phyloP scores from a whole-genome alignment of 2,888 invertebrate species.

The Tipula helvola region DNA sequence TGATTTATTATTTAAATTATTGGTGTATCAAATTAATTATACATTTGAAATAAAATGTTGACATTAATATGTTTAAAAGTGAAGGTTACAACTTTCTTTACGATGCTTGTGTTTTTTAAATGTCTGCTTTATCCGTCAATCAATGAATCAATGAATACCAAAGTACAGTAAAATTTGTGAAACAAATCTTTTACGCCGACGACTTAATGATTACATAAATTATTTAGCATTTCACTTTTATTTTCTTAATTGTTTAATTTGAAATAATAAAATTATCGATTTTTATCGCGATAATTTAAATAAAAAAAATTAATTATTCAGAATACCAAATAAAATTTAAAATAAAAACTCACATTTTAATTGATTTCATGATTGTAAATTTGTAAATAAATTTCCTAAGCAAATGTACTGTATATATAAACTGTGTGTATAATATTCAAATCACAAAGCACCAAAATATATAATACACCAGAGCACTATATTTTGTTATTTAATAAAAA shows the following conservation, averaged over 20 bases:
- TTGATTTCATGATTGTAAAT: background rate
- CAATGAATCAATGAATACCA: background rate
- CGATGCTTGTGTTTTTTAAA: background rate
- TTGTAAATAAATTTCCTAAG: background rate
- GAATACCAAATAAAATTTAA: background rate
- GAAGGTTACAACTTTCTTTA: background rate
- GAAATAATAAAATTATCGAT: background rate
- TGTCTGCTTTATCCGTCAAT: background rate
- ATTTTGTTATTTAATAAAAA: background rate
- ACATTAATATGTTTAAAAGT: background rate
- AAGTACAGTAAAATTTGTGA: background rate
- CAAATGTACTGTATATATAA: background rate
- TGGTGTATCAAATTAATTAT: background rate
- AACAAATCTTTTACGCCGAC: background rate
- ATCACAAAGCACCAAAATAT: background rate
- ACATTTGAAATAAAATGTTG: background rate
- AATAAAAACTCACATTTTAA: background rate
- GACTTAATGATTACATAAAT: background rate
- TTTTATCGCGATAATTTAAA: background rate
- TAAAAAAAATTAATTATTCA: background rate
- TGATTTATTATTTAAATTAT: background rate
- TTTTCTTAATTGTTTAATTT: background rate
- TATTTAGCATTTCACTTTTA: background rate
- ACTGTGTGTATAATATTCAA: background rate
- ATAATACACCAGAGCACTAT: background rate